A percentile compares a stretch with the other conserved stretches of the same genome.
Evolutionary conservation across 2,888 invertebrate genomes (phyloP).

Genomic region (Torymus aiolomorphi): DNA sequence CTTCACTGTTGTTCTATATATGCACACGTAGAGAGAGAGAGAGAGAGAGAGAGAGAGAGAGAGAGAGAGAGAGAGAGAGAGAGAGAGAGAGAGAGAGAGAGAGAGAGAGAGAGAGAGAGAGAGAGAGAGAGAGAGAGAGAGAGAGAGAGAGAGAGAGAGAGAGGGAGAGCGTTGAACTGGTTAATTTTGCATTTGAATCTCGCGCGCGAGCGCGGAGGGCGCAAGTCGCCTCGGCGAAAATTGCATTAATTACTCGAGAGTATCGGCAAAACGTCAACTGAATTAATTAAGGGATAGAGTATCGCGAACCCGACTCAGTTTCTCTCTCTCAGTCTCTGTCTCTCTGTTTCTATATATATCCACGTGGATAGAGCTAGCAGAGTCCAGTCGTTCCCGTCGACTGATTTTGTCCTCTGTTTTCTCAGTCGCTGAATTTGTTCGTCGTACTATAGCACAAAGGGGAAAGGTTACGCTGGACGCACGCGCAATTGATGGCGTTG

Average conservation of each 20-base stretch:
- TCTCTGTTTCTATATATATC: conserved; percentile 11
- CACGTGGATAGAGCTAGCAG: too few relatives aligned
- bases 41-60: background rate
- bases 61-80: background rate
- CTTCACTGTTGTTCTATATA: background rate
- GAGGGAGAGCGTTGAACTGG: conserved; percentile 23
- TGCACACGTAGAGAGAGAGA: background rate
- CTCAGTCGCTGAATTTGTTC: background rate
- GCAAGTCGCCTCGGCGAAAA: conserved; percentile 30
- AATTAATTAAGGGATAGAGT: conserved; percentile 52
- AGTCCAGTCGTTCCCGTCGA: background rate
- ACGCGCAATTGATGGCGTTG: too few relatives aligned
- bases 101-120: background rate
- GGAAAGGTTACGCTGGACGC: too few relatives aligned
- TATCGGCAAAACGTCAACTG: conserved; percentile 55
- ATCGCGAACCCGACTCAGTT: conserved; percentile 2
- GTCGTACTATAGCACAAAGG: background rate
- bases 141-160: too few relatives aligned
- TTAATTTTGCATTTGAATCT: conserved; percentile 54
- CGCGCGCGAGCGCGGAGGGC: background rate
- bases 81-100: background rate
- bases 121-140: background rate
- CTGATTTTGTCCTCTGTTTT: conserved; percentile 9
- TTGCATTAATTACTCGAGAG: conserved; percentile 53
- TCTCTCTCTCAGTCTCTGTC: background rate